Percentiles rank a stretch among this genome's conserved stretches.
Conservation (phyloP, 2,888 invertebrate species). For the Lasioglossum oenotherae region DNA sequence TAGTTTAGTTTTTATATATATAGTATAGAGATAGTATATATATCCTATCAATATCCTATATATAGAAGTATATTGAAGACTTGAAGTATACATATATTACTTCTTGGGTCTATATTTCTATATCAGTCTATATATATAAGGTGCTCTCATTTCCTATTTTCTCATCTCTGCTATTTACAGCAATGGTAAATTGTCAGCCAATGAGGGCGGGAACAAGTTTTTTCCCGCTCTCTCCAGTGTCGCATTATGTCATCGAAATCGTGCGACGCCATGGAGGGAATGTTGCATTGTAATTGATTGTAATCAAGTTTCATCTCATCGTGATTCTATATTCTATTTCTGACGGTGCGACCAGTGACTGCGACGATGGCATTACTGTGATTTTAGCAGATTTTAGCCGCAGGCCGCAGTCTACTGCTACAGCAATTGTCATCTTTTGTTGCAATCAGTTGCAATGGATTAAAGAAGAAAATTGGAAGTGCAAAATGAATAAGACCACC, state of each 20-base stretch:
- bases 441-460: not conserved
- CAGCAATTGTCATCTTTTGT: not conserved
- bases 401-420: not conserved
- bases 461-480: conserved; percentile 45
- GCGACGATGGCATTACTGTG: conserved; percentile 44
- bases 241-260: not conserved
- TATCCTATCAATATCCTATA: no score
- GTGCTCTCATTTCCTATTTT: no score
- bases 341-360: not conserved
- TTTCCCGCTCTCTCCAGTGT: not conserved
- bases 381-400: conserved; percentile 14
- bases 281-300: not conserved
- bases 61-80: no score
- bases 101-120: no score
- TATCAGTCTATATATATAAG: no score
- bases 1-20: no score
- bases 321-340: conserved; percentile 46
- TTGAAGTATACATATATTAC: no score
- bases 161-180: no score
- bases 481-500: conserved; percentile 34
- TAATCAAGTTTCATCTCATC: not conserved
- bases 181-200: not conserved
- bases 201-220: not conserved
- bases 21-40: no score
- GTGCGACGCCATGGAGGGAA: not conserved